These are phyloP conservation scores for Drosophila hydei DNA, from an alignment of 1,140 invertebrate genomes.

Conservation along the genomic window DNA sequence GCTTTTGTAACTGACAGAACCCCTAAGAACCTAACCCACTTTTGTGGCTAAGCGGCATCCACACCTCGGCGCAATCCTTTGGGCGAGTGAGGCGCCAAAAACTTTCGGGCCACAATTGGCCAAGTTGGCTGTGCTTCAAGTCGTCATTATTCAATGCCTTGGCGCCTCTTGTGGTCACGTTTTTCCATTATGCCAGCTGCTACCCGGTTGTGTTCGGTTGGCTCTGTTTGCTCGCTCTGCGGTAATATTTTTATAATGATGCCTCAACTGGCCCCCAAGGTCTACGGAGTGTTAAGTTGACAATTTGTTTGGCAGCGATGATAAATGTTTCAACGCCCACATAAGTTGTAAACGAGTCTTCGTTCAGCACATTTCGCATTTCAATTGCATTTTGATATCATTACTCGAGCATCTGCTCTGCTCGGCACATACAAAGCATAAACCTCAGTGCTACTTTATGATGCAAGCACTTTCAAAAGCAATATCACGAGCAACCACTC, in stretches of 20 bases:
- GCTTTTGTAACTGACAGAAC: slow-evolving; percentile 54
- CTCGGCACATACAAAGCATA: not conserved
- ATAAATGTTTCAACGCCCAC: slow-evolving; percentile 54
- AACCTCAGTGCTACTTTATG: slow-evolving; percentile 7
- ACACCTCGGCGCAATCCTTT: slow-evolving; percentile 34
- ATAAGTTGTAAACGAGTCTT: slow-evolving; percentile 44
- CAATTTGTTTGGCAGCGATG: slow-evolving; percentile 61
- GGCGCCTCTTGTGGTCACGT: slow-evolving; percentile 69
- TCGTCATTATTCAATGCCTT: slow-evolving; percentile 46
- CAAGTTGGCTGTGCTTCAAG: slow-evolving; percentile 36
- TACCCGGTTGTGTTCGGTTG: slow-evolving; percentile 2
- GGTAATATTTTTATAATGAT: slow-evolving; percentile 78
- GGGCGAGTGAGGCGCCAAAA: slow-evolving; percentile 38
- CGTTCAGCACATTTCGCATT: slow-evolving; percentile 11
- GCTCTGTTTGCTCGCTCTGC: slow-evolving; percentile 17
- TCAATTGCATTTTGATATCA: slow-evolving; percentile 23
- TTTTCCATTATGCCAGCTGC: slow-evolving; percentile 64
- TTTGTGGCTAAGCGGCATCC: slow-evolving; percentile 4
- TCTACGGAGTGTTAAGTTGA: slow-evolving; percentile 43
- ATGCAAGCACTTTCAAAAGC: slow-evolving; percentile 13
- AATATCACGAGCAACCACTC: slow-evolving; percentile 10
- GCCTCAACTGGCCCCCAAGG: slow-evolving; percentile 37
- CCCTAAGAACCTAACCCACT: slow-evolving; percentile 7
- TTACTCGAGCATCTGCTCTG: slow-evolving; percentile 10
- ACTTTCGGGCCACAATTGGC: slow-evolving; percentile 49